These are phyloP conservation scores for Zaprionus gabonicus DNA, from an alignment of 1,140 invertebrate species.

Conservation along the genomic window DNA sequence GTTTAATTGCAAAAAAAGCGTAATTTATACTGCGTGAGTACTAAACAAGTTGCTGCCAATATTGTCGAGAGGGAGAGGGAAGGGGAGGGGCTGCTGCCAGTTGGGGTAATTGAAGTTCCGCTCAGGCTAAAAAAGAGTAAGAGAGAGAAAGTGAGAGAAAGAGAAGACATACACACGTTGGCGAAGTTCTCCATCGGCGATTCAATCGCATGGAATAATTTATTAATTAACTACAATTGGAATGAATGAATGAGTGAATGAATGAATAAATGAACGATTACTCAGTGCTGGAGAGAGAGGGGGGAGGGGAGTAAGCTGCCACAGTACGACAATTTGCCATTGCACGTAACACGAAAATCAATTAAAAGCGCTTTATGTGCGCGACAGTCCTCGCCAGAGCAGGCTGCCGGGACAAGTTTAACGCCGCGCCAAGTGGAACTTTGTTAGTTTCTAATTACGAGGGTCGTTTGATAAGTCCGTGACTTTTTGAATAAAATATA, in stretches of 20 bases:
- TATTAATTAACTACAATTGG: conserved; percentile 82
- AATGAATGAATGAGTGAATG: conserved; percentile 68
- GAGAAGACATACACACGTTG: conserved; percentile 41
- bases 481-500: too few relatives aligned
- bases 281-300: conserved; percentile 1
- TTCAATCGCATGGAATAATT: conserved; percentile 80
- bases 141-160: background rate
- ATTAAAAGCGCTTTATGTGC: conserved; percentile 81
- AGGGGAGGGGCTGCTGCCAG: background rate
- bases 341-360: conserved; percentile 80
- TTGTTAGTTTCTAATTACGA: conserved; percentile 83
- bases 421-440: conserved; percentile 76
- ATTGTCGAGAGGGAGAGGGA: background rate
- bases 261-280: conserved; percentile 82
- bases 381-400: conserved; percentile 62
- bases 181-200: conserved; percentile 75
- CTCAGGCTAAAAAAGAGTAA: background rate
- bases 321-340: conserved; percentile 55
- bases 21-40: conserved; percentile 34
- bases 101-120: background rate
- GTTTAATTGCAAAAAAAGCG: conserved; percentile 67
- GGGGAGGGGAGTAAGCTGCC: conserved; percentile 9
- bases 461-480: too few relatives aligned
- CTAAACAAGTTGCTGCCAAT: conserved; percentile 7
- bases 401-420: conserved; percentile 63